Conservation (phyloP, 2,888 invertebrate species). For the Tanypteryx hageni region DNA sequence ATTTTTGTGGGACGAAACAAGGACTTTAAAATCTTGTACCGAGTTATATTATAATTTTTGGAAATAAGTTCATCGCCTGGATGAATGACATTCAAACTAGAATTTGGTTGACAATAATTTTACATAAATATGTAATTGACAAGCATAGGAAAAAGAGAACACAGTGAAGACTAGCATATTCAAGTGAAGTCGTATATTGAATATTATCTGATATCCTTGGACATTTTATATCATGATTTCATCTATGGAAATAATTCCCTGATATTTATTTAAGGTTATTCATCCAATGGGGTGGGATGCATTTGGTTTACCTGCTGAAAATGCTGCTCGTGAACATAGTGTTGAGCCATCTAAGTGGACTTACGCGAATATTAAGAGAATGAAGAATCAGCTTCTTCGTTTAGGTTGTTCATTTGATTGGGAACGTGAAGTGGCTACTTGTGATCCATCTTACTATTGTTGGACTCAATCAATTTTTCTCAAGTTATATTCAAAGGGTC, state of each 20-base stretch:
- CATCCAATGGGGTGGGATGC: slow-evolving; percentile 99
- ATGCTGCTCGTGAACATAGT: slow-evolving; percentile 94
- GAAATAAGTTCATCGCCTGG: no score
- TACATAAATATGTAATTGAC: no score
- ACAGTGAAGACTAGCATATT: no score
- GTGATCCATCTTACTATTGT: slow-evolving; percentile 90
- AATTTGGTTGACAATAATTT: not conserved
- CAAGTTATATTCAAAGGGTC: slow-evolving; percentile 88
- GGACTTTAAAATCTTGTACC: not conserved
- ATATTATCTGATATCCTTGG: no score
- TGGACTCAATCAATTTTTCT: slow-evolving; percentile 98
- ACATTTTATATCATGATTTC: no score
- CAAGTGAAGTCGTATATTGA: no score
- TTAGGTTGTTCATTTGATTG: slow-evolving; percentile 95
- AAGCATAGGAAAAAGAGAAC: no score
- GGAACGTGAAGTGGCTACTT: slow-evolving; percentile 92
- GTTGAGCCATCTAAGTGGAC: slow-evolving; percentile 94
- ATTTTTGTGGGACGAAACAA: no score
- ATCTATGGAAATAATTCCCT: no score
- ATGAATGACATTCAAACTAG: not conserved
- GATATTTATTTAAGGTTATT: slow-evolving; percentile 78
- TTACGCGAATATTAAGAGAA: slow-evolving; percentile 85
- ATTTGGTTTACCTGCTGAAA: slow-evolving; percentile 99
- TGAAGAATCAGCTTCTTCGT: slow-evolving; percentile 86
- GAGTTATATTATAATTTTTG: no score